Conservation (phyloP, 2,888 invertebrate species). For the Tuberolachnus salignus region DNA sequence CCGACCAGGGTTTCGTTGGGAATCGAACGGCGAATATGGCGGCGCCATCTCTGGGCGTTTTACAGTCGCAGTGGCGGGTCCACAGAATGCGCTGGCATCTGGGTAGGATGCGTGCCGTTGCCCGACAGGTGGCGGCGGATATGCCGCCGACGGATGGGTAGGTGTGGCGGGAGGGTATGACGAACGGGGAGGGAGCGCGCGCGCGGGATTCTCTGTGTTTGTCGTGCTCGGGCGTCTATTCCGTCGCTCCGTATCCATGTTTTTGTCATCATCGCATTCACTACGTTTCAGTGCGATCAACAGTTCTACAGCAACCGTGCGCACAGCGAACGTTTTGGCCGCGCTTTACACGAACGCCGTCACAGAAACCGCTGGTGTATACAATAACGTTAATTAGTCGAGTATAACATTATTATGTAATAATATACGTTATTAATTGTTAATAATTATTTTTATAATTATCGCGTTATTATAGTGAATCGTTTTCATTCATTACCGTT, state of each 20-base stretch:
- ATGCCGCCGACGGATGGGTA: neutral
- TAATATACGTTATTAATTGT: neutral
- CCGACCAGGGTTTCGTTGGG: no score
- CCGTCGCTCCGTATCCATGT: slow-evolving; percentile 41
- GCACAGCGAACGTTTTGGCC: slow-evolving; percentile 25
- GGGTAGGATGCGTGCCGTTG: neutral
- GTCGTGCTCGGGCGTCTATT: slow-evolving; percentile 43
- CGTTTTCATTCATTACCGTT: neutral
- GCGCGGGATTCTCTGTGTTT: slow-evolving; percentile 29
- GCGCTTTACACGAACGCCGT: slow-evolving; percentile 40
- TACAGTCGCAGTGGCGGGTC: neutral
- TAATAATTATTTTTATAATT: neutral
- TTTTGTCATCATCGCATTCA: slow-evolving; percentile 40
- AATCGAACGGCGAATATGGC: neutral
- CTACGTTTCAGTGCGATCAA: slow-evolving; percentile 44
- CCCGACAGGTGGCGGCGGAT: slow-evolving; percentile 36
- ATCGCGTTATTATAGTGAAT: neutral
- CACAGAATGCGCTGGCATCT: neutral
- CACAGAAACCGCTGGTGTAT: neutral
- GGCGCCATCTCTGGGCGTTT: neutral
- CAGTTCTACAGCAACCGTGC: slow-evolving; percentile 39
- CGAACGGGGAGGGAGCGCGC: no score
- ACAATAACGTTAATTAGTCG: no score
- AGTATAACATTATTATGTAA: neutral
- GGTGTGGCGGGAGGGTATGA: neutral